phyloP scores from a whole-genome alignment of 2,888 invertebrate genomes.

The Cephonodes hylas region DNA sequence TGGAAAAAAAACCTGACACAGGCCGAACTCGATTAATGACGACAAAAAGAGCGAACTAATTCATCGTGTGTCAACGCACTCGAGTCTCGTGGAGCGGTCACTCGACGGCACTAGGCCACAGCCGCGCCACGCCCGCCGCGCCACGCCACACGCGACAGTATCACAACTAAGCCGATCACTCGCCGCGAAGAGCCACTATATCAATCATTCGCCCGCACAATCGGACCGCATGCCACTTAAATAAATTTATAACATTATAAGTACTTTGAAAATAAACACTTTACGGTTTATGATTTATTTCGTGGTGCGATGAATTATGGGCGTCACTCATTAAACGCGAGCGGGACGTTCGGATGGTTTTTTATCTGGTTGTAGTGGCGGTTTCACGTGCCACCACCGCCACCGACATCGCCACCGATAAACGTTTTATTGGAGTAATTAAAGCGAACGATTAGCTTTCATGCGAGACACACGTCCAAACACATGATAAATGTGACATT shows the following conservation, averaged over 20 bases:
- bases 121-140: conserved; percentile 32
- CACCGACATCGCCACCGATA: conserved; percentile 61
- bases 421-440: conserved; percentile 78
- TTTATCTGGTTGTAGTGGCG: conserved; percentile 65
- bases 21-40: conserved; percentile 42
- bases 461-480: conserved; percentile 62
- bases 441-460: conserved; percentile 66
- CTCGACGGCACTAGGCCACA: conserved; percentile 34
- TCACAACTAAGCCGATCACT: conserved; percentile 63
- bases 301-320: conserved; percentile 74
- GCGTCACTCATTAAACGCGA: conserved; percentile 66
- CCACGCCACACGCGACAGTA: conserved; percentile 52
- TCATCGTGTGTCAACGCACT: conserved; percentile 52
- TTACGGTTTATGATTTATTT: conserved; percentile 79
- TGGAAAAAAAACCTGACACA: conserved; percentile 35
- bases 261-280: conserved; percentile 80
- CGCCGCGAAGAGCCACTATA: conserved; percentile 66
- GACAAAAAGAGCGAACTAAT: conserved; percentile 58
- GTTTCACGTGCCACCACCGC: conserved; percentile 71
- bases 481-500: conserved; percentile 68
- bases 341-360: conserved; percentile 54
- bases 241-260: conserved; percentile 81
- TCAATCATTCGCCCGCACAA: conserved; percentile 74
- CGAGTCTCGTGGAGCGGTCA: conserved; percentile 42
- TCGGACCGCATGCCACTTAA: conserved; percentile 77